Evolutionary conservation across 1,140 invertebrate genomes (phyloP).

Genomic region (Diachasma alloeum): DNA sequence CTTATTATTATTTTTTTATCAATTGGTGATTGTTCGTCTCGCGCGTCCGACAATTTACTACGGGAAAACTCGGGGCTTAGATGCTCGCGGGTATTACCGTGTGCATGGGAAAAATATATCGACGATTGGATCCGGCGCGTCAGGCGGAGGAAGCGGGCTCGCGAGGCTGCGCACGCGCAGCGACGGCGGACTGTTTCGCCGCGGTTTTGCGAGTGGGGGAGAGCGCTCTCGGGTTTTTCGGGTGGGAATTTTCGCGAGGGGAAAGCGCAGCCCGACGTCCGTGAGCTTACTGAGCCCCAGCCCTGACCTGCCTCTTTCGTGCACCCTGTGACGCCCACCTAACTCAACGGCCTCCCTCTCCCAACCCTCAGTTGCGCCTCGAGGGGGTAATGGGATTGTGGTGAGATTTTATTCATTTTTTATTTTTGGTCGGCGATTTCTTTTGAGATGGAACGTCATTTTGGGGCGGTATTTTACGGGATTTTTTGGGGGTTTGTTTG

Average conservation of each 20-base stretch:
- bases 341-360: too few relatives aligned
- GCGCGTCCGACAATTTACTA: background rate
- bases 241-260: background rate
- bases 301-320: constrained; percentile 50
- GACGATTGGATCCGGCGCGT: background rate
- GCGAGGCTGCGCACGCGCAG: background rate
- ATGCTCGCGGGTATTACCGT: background rate
- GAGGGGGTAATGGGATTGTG: too few relatives aligned
- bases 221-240: background rate
- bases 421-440: too few relatives aligned
- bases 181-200: background rate
- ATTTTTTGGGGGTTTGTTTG: too few relatives aligned
- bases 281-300: constrained; percentile 44
- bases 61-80: background rate
- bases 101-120: background rate
- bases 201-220: background rate
- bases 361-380: too few relatives aligned
- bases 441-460: too few relatives aligned
- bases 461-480: too few relatives aligned
- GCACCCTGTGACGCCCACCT: constrained; percentile 27
- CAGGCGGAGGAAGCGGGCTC: background rate
- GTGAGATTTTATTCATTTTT: too few relatives aligned
- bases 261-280: constrained; percentile 8
- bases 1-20: background rate
- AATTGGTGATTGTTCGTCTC: background rate